A percentile compares a stretch with the other conserved stretches of the same genome.
These are phyloP conservation scores for Spatula clypeata DNA, from an alignment of 2,797 vertebrate species.

Conservation along the genomic window DNA sequence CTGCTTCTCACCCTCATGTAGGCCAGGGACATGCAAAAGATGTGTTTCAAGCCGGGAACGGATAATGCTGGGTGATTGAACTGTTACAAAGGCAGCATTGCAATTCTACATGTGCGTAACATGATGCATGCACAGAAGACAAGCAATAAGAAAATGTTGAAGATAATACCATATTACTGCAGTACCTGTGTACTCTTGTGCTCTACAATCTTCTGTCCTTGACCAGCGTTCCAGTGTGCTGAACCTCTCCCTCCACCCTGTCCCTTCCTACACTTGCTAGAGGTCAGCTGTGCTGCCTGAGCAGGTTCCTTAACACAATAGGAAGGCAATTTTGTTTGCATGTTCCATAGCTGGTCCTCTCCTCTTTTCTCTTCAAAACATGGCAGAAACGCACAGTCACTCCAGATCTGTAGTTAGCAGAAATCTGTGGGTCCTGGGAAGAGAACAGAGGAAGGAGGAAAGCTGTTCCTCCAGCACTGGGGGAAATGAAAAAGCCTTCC, in stretches of 20 bases:
- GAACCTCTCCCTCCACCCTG: neutral
- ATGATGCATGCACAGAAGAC: accelerated
- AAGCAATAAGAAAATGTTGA: accelerated
- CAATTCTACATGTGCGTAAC: accelerated
- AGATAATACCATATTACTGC: neutral
- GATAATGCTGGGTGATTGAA: neutral
- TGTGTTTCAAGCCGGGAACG: neutral
- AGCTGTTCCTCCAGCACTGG: accelerated
- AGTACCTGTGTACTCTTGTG: accelerated
- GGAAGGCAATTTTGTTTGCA: neutral
- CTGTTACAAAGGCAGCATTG: accelerated
- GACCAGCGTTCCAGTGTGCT: accelerated
- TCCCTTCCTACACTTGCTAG: accelerated
- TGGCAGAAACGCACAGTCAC: neutral
- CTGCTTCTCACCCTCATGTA: neutral
- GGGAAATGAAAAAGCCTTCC: neutral
- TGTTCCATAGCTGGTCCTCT: neutral
- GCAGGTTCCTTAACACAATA: neutral
- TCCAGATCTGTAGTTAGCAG: neutral
- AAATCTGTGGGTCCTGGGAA: neutral
- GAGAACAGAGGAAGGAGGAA: accelerated
- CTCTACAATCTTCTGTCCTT: neutral
- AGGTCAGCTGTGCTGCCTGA: neutral
- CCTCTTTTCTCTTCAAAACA: neutral
- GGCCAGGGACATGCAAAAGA: neutral